These are phyloP conservation scores for Tetanocera ferruginea DNA, from an alignment of 2,888 invertebrate species.

Conservation along the genomic window DNA sequence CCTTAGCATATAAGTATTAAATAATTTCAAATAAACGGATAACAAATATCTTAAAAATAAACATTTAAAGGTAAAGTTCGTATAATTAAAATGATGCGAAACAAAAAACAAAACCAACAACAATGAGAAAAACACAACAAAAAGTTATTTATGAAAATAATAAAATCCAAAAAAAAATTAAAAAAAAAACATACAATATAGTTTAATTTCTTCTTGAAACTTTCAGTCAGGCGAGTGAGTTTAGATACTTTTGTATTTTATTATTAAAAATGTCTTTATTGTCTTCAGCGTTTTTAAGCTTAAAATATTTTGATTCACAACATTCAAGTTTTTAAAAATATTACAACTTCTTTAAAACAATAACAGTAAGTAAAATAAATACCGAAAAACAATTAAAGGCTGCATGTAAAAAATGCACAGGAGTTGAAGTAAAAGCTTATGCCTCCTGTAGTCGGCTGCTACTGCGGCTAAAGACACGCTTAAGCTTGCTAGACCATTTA, in stretches of 20 bases:
- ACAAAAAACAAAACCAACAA: constrained; percentile 24
- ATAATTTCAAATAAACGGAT: constrained; percentile 22
- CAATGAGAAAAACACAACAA: constrained; percentile 20
- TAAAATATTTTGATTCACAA: neutral
- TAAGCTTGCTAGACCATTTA: constrained; percentile 57
- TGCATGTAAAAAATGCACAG: neutral
- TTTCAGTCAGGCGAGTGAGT: neutral
- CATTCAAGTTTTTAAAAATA: constrained; percentile 3
- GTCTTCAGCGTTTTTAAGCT: neutral
- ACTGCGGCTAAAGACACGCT: constrained; percentile 59
- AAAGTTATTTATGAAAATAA: constrained; percentile 39
- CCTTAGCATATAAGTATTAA: constrained; percentile 22
- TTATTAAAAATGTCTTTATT: constrained; percentile 26
- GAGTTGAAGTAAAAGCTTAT: neutral
- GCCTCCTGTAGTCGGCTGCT: constrained; percentile 55
- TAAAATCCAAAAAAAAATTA: constrained; percentile 29
- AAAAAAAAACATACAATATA: neutral
- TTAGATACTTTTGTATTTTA: neutral
- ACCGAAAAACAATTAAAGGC: neutral
- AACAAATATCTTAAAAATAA: constrained; percentile 18
- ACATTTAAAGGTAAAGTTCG: constrained; percentile 10
- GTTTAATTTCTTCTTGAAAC: neutral
- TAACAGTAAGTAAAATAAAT: neutral
- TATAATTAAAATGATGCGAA: constrained; percentile 27
- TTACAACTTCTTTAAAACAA: constrained; percentile 9